Conservation (phyloP, 2,797 vertebrate genomes). For the Manis javanica region DNA sequence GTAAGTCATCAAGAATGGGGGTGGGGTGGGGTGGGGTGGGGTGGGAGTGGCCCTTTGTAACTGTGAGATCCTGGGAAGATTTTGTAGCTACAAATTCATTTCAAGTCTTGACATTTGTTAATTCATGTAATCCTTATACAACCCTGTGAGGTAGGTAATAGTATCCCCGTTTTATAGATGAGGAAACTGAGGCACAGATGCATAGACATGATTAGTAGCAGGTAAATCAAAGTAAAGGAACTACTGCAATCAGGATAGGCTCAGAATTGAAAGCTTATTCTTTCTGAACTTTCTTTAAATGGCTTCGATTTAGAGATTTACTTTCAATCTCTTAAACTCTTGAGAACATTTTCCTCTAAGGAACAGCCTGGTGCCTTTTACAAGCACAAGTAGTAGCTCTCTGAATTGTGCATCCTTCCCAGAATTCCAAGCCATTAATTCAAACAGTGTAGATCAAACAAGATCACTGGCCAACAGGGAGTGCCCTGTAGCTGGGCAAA, state of each 20-base stretch:
- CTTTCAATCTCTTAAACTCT: not conserved
- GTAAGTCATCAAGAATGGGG: not conserved
- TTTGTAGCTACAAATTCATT: not conserved
- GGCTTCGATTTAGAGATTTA: not conserved
- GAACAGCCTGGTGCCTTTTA: not conserved
- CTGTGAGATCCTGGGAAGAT: not conserved
- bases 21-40: too few species aligned
- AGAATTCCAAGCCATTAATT: not conserved
- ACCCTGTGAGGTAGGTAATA: not conserved
- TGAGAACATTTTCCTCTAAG: not conserved
- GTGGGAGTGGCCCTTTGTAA: not conserved
- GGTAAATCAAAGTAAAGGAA: slow-evolving; percentile 10
- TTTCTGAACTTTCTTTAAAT: not conserved
- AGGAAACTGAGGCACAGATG: not conserved
- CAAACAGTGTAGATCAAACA: not conserved
- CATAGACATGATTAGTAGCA: not conserved
- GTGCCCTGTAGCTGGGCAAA: not conserved
- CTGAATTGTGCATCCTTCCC: not conserved
- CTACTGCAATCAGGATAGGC: not conserved
- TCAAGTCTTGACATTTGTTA: not conserved
- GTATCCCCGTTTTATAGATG: not conserved
- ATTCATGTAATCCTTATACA: not conserved
- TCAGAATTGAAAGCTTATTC: slow-evolving; percentile 24
- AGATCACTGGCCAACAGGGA: not conserved
- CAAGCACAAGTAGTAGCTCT: not conserved